Evolutionary conservation across 2,888 invertebrate genomes (phyloP), one percentile per base, ranked within the genome.

Genomic region (Lasioglossum oenotherae): DNA sequence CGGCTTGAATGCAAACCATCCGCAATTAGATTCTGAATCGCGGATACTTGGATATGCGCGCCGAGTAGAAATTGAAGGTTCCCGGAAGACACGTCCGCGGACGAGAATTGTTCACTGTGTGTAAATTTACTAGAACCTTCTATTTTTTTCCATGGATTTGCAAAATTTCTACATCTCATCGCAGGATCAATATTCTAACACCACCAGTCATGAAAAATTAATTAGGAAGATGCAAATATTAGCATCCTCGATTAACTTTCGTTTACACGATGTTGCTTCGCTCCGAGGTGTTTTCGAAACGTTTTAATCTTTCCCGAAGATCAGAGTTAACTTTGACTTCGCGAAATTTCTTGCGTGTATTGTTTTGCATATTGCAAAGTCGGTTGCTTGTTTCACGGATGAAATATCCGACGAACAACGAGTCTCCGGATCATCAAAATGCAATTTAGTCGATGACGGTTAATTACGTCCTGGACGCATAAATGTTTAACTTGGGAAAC

Each of bases 11-110:
- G 78, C 78, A 78, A 78, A 78, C 78, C 57, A 23, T 53, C 57
- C n/a, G 78, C 78, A 73, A 78, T 78, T 78, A 78, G 78, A 78
- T 69, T 16, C 78, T 31, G 78, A 73, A 72, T 31, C 73, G 53
- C 46, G 72, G 41, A 57, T 73, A 41, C 78, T 78, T 73, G 72
- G 27, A 44, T 73, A 73, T 73, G 72, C 73, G 72, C 31, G 78
- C 23, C 78, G 53, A 41, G 72, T 73, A 23, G 57, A 41, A 31
- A 46, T 71, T 69, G n/a, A 49, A 78, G 69, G 46, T 12, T 16
- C 19, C 19, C 49, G 23, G 73, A 73, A 78, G 57, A 57, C 49
- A 41, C 53, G 57, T 8, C 31, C 53, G 41, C 27, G 10, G n/a
- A 41, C 27, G 57, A 60, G 38, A 31, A 75, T 44, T 60, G 38